Percentiles rank a stretch among this genome's conserved stretches.
Conservation (phyloP, 2,113 vertebrate species). For the Larimichthys crocea region DNA sequence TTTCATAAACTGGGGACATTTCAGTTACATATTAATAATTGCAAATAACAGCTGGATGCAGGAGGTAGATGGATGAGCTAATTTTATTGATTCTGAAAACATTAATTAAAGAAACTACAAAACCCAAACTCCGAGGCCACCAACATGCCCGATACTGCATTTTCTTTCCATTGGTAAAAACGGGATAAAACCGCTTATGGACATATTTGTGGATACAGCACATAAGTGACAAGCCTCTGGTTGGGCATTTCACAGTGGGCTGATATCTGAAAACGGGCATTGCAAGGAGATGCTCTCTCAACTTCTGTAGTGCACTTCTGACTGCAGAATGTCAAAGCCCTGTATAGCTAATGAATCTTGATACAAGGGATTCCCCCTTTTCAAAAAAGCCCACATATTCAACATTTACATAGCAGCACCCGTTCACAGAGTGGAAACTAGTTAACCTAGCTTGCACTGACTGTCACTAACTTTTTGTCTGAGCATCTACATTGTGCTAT, state of each 20-base stretch:
- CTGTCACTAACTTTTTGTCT: background rate
- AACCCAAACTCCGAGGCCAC: background rate
- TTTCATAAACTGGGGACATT: background rate
- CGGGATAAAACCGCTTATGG: background rate
- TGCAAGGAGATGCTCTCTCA: background rate
- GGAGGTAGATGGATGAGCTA: background rate
- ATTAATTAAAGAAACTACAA: no score
- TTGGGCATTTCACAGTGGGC: background rate
- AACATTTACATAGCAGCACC: background rate
- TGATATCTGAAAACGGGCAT: background rate
- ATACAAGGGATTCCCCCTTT: background rate
- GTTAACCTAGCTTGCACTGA: background rate
- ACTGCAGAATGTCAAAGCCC: background rate
- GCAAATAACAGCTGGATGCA: background rate
- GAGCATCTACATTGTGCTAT: background rate
- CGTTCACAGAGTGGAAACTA: background rate
- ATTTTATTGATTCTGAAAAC: background rate
- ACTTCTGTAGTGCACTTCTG: background rate
- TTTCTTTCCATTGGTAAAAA: conserved; percentile 10
- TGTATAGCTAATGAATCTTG: background rate
- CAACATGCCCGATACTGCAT: background rate
- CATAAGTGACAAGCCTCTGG: conserved; percentile 4
- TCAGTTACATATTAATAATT: background rate
- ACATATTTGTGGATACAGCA: background rate
- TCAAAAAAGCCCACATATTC: background rate